phyloP scores from a whole-genome alignment of 2,888 invertebrate species.

The Metacarcinus magister region DNA sequence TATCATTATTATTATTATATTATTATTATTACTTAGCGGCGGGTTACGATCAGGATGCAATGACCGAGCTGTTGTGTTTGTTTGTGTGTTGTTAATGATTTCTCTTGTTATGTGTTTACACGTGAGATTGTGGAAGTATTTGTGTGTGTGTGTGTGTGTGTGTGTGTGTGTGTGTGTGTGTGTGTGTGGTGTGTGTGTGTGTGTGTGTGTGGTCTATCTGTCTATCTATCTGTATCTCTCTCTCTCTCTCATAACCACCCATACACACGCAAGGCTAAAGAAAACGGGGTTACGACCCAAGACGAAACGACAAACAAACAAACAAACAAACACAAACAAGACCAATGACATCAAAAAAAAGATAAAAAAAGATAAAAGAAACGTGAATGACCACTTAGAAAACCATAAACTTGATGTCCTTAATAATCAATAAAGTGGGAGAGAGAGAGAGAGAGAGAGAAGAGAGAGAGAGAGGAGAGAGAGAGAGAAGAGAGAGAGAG shows the following conservation, averaged over 20 bases:
- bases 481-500: too few relatives aligned
- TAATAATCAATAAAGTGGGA: too few relatives aligned
- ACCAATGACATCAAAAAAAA: background rate
- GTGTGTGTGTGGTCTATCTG: constrained; percentile 4
- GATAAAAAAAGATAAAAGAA: background rate
- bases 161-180: constrained; percentile 2
- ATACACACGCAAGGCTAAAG: background rate
- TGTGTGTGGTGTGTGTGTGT: constrained; percentile 20
- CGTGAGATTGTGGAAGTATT: background rate
- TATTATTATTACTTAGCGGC: background rate
- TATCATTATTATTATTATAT: background rate
- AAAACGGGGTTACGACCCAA: too few relatives aligned
- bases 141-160: constrained; percentile 26
- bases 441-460: too few relatives aligned
- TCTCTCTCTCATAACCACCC: background rate
- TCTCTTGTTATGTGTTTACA: too few relatives aligned
- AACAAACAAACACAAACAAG: background rate
- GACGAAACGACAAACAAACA: too few relatives aligned
- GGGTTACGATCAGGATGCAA: background rate
- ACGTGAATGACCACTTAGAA: too few relatives aligned
- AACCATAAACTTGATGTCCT: too few relatives aligned
- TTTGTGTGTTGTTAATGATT: too few relatives aligned
- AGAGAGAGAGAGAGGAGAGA: too few relatives aligned
- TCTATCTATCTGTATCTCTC: background rate
- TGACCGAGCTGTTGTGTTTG: background rate